phyloP scores from a whole-genome alignment of 2,888 invertebrate genomes.

The Atrina japonica region DNA sequence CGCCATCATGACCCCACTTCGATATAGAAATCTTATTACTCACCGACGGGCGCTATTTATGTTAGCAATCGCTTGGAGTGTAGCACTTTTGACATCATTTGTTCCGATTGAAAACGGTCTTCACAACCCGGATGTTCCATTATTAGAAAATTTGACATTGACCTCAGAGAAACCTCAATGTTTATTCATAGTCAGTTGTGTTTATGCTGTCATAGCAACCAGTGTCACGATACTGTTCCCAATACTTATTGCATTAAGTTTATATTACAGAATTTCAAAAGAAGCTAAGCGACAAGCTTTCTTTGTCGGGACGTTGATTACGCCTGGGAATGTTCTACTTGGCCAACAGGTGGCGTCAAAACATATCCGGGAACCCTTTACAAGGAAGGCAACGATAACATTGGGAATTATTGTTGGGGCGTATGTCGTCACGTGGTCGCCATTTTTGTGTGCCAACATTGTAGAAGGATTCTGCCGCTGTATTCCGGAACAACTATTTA shows the following conservation, averaged over 20 bases:
- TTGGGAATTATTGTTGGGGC: constrained; percentile 73
- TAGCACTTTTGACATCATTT: constrained; percentile 70
- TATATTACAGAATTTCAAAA: constrained; percentile 71
- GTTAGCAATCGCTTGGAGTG: constrained; percentile 61
- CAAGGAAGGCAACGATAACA: constrained; percentile 71
- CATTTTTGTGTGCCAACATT: constrained; percentile 67
- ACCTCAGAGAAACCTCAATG: constrained; percentile 63
- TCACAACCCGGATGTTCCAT: constrained; percentile 64
- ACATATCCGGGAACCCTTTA: constrained; percentile 70
- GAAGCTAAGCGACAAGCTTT: constrained; percentile 72
- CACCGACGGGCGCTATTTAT: constrained; percentile 57
- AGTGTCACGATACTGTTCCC: constrained; percentile 71
- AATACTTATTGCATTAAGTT: constrained; percentile 66
- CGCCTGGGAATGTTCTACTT: constrained; percentile 67
- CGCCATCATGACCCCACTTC: constrained; percentile 70
- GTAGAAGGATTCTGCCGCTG: constrained; percentile 65
- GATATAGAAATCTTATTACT: constrained; percentile 69
- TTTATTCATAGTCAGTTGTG: constrained; percentile 66
- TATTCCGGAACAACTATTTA: constrained; percentile 63
- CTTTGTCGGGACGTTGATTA: constrained; percentile 65
- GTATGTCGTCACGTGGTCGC: constrained; percentile 73
- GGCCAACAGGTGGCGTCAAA: constrained; percentile 65
- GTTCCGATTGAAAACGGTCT: constrained; percentile 71
- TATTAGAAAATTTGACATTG: constrained; percentile 67
- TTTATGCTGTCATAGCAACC: constrained; percentile 65